These are phyloP conservation scores for Molanna angustata DNA, from an alignment of 2,888 invertebrate species.

Conservation along the genomic window DNA sequence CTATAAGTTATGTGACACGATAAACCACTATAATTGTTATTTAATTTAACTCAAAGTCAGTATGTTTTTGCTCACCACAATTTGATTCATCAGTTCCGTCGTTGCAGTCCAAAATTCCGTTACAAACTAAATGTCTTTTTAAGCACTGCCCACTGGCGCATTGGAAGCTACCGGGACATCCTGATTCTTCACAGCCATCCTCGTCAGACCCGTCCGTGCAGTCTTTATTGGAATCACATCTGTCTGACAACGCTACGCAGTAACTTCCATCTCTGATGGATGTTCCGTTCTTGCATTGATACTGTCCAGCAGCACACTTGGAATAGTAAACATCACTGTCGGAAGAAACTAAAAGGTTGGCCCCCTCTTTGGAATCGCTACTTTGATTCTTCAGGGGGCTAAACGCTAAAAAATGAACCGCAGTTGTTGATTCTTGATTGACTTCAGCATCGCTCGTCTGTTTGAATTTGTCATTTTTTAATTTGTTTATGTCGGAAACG, in stretches of 20 bases:
- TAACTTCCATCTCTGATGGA: constrained; percentile 55
- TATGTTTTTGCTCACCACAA: constrained; percentile 53
- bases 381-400: constrained; percentile 31
- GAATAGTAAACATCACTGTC: constrained; percentile 39
- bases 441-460: constrained; percentile 27
- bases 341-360: constrained; percentile 11
- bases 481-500: constrained; percentile 32
- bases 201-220: constrained; percentile 64
- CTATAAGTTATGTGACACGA: no score
- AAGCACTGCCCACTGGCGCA: constrained; percentile 59
- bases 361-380: constrained; percentile 33
- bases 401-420: constrained; percentile 32
- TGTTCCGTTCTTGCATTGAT: constrained; percentile 59
- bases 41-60: no score
- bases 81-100: constrained; percentile 60
- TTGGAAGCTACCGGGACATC: constrained; percentile 60
- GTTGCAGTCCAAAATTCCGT: constrained; percentile 59
- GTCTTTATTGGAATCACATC: constrained; percentile 59
- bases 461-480: constrained; percentile 32
- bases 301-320: constrained; percentile 57
- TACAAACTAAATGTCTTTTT: constrained; percentile 58
- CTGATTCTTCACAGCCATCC: constrained; percentile 51
- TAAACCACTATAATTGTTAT: no score
- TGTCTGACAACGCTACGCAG: constrained; percentile 49
- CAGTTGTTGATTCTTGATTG: constrained; percentile 31